Base-by-base conservation (phyloP, 2,888 invertebrate species). In the Timema cristinae region DNA sequence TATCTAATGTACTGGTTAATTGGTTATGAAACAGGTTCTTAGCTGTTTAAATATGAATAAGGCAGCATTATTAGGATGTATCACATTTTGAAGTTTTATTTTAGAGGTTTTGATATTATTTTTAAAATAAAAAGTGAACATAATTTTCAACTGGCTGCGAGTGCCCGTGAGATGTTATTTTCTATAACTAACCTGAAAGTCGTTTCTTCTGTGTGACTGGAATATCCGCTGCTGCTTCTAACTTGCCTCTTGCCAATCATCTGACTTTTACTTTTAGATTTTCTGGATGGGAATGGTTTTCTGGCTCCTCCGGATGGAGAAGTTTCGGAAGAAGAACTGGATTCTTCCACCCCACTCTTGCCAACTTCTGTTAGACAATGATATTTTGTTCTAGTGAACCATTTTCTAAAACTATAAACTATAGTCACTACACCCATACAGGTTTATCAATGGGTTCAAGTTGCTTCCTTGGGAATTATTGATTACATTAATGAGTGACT, bases 191-290 rank as follows among this genome's bases (percentile, higher is more conserved):
- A 90, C 90, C 90, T 90, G 86, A 93, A 93, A 71, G 92, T 92
- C 74, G 92, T 93, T 82, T 93, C 93, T 82, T 93, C 92, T 81
- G 91, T 92, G 83, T 92, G 92, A 83, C 91, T 91, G 77, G 91
- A 91, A 81, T 92, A 93, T 66, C 92, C 92, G 81, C 91, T 91
- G 78, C 91, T 91, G 77, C 91, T 91, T 75, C 92, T 86, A 74
- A 92, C 91, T 80, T 91, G 91, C 5, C 91, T 82, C 81, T 92
- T 91, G 77, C 86, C 87, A 72, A 84, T 76, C 73, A 83, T 82
- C 75, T 88, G 86, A 8, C 77, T 77, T 79, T 92, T 92, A 77
- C 87, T 87, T 79, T 89, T 81, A 50, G 78, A 77, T 76, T 81
- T 89, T 16, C 91, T 85, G 9, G 89, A 87, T 0, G 88, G 87